Conservation (phyloP, 2,797 vertebrate species). For the Enteromius trimaculatus region DNA sequence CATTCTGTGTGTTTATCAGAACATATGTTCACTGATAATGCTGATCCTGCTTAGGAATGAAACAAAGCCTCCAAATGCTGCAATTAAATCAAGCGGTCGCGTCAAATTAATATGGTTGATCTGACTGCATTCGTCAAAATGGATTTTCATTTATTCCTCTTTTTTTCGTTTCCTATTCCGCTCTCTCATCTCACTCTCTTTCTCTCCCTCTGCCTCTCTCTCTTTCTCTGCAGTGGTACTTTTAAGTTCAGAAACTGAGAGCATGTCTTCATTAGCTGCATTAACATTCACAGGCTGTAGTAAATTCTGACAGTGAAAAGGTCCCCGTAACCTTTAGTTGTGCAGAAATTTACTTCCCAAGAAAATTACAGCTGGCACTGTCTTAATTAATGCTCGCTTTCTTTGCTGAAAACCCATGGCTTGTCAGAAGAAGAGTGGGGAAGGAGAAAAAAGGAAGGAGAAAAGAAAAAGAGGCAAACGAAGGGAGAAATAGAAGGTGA, state of each 20-base stretch:
- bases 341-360: conserved; percentile 99
- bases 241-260: conserved; percentile 99
- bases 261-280: conserved; percentile 99
- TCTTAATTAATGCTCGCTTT: conserved; percentile 99
- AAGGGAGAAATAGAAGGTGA: conserved; percentile 74
- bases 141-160: conserved; percentile 69
- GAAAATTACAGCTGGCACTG: conserved; percentile 99
- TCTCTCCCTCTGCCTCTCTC: conserved; percentile 72
- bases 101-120: conserved; percentile 80
- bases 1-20: conserved; percentile 67
- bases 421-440: conserved; percentile 94
- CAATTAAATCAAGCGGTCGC: conserved; percentile 80
- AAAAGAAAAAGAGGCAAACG: conserved; percentile 72
- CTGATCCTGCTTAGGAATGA: conserved; percentile 84
- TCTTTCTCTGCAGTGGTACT: conserved; percentile 90
- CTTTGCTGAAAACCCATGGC: conserved; percentile 98
- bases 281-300: conserved; percentile 99
- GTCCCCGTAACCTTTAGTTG: conserved; percentile 99
- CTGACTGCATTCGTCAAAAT: conserved; percentile 84
- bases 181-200: conserved; percentile 55
- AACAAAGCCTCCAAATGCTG: conserved; percentile 75
- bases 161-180: conserved; percentile 28
- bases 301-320: conserved; percentile 99
- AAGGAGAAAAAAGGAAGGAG: conserved; percentile 75
- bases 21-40: conserved; percentile 76